These are phyloP conservation scores for Pogonocherus hispidulus DNA, from an alignment of 2,888 invertebrate genomes.

Conservation along the genomic window DNA sequence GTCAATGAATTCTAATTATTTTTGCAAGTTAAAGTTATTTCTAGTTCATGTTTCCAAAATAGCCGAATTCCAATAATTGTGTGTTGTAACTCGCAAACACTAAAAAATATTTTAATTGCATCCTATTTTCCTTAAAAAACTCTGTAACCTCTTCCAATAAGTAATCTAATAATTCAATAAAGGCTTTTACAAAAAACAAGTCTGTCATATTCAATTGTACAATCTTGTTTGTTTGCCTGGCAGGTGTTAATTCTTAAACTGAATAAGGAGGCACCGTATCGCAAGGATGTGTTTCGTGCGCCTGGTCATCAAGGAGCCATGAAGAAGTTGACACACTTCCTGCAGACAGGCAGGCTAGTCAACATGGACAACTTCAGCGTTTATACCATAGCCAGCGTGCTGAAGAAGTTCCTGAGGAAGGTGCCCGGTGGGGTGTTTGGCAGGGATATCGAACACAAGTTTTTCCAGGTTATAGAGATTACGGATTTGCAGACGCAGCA, in stretches of 20 bases:
- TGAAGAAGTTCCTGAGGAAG: conserved; percentile 97
- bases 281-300: conserved; percentile 95
- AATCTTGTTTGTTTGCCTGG: no score
- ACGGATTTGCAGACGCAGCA: conserved; percentile 87
- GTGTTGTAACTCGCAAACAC: no score
- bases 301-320: conserved; percentile 96
- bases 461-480: conserved; percentile 90
- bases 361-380: conserved; percentile 96
- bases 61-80: no score
- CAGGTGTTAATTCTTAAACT: conserved; percentile 92
- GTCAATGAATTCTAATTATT: no score
- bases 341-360: conserved; percentile 89
- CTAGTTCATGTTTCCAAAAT: no score
- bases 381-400: conserved; percentile 97
- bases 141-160: no score
- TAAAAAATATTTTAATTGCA: no score
- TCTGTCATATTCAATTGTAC: no score
- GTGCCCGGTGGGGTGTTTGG: conserved; percentile 98
- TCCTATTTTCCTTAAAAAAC: no score
- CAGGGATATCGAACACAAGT: conserved; percentile 87
- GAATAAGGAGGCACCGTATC: conserved; percentile 93
- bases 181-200: no score
- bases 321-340: conserved; percentile 93
- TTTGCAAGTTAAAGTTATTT: no score
- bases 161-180: no score